Percentiles rank a stretch among this genome's conserved stretches.
Evolutionary conservation across 2,797 vertebrate genomes (phyloP).

Genomic region (Dendrocincla fuliginosa): DNA sequence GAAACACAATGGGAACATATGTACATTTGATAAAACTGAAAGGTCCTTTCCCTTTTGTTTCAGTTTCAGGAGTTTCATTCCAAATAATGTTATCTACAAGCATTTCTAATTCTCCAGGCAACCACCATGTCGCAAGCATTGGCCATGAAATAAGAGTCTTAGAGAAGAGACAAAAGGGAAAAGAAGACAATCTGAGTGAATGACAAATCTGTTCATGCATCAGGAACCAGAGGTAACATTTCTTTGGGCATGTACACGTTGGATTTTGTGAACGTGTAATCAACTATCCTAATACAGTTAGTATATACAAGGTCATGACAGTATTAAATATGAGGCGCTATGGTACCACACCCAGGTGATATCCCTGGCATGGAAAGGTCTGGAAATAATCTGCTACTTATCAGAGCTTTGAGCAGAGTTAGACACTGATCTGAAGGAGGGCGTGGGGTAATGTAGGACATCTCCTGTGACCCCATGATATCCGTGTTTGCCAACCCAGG

Average conservation of each 20-base stretch:
- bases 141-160: not conserved
- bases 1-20: not conserved
- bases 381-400: slow-evolving; percentile 9
- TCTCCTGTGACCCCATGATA: not conserved
- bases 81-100: not conserved
- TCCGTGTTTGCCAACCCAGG: fast-evolving
- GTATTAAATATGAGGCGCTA: not conserved
- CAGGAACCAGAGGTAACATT: not conserved
- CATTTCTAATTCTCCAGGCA: not conserved
- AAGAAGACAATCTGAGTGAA: not conserved
- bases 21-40: not conserved
- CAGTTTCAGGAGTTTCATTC: not conserved
- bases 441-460: fast-evolving
- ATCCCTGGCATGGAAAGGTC: not conserved
- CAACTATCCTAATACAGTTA: not conserved
- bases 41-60: not conserved
- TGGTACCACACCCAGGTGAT: not conserved
- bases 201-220: not conserved
- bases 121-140: not conserved
- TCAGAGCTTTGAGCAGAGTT: not conserved
- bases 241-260: not conserved
- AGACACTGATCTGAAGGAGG: not conserved
- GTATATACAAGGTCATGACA: not conserved
- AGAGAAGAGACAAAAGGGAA: not conserved
- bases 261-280: not conserved